phyloP scores from a whole-genome alignment of 2,113 vertebrate genomes.

The Triplophysa rosa region DNA sequence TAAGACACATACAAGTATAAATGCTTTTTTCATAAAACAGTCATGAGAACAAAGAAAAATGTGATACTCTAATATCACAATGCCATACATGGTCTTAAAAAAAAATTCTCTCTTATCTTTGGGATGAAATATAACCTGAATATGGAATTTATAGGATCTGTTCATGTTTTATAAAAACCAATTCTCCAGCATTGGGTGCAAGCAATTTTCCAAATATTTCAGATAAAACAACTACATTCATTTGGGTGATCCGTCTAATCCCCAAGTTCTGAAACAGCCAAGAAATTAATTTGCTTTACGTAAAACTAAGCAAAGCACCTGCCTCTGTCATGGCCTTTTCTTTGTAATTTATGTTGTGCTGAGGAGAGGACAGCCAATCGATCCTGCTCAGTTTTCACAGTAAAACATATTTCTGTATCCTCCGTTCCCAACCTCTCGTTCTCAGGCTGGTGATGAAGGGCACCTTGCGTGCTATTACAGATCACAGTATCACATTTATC shows the following conservation, averaged over 20 bases:
- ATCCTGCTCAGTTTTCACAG: constrained; percentile 44
- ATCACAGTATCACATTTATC: constrained; percentile 17
- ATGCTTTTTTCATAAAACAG: too few species aligned
- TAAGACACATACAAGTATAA: too few species aligned
- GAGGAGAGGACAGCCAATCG: constrained; percentile 16
- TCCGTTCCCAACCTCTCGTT: constrained; percentile 27
- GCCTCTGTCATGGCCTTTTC: constrained; percentile 29
- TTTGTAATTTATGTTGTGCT: constrained; percentile 44
- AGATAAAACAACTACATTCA: constrained; percentile 5
- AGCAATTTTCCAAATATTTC: constrained; percentile 4
- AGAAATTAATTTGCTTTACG: neutral
- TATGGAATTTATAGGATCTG: too few species aligned
- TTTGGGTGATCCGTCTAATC: neutral
- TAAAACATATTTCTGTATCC: constrained; percentile 29
- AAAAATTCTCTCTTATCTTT: too few species aligned
- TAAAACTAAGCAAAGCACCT: constrained; percentile 32
- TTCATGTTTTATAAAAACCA: too few species aligned
- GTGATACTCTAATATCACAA: too few species aligned
- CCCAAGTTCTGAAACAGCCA: neutral
- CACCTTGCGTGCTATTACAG: constrained; percentile 40
- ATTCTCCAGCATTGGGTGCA: neutral
- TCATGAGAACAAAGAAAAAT: too few species aligned
- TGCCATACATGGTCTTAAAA: too few species aligned
- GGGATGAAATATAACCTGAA: too few species aligned
- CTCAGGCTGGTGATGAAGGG: constrained; percentile 35